Percentiles rank a stretch among this genome's conserved stretches.
phyloP scores from a whole-genome alignment of 2,113 vertebrate genomes.

The Neolamprologus sp. region DNA sequence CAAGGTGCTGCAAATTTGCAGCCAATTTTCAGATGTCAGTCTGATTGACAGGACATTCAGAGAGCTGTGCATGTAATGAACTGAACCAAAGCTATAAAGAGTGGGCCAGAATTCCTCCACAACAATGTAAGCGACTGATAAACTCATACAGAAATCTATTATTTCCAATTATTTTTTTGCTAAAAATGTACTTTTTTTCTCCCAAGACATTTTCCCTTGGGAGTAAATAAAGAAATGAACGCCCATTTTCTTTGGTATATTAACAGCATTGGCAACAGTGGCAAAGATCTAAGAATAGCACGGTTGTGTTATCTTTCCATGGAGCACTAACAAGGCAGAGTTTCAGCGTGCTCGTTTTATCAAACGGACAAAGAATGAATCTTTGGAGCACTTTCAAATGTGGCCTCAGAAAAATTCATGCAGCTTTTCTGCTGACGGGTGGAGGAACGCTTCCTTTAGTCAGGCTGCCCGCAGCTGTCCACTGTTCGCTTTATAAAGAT shows the following conservation, averaged over 20 bases:
- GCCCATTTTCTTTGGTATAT: neutral
- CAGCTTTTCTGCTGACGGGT: neutral
- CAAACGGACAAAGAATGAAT: neutral
- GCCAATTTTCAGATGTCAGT: neutral
- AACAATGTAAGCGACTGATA: neutral
- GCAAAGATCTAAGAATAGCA: neutral
- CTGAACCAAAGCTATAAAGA: neutral
- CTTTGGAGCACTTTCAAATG: neutral
- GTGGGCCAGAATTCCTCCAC: neutral
- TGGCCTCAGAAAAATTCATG: neutral
- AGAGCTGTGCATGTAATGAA: neutral
- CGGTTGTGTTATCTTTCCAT: neutral
- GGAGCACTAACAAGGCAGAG: neutral
- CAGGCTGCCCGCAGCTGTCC: neutral
- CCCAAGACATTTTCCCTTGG: neutral
- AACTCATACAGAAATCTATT: neutral
- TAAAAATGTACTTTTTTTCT: neutral
- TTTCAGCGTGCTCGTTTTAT: neutral
- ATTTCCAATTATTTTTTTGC: neutral
- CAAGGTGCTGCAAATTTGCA: neutral
- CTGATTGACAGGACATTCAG: neutral
- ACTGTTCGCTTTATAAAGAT: rapidly evolving
- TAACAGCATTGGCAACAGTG: neutral
- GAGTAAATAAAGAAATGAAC: neutral
- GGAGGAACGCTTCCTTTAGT: neutral